phyloP scores from a whole-genome alignment of 1,140 invertebrate genomes.

The Nylanderia fulva region DNA sequence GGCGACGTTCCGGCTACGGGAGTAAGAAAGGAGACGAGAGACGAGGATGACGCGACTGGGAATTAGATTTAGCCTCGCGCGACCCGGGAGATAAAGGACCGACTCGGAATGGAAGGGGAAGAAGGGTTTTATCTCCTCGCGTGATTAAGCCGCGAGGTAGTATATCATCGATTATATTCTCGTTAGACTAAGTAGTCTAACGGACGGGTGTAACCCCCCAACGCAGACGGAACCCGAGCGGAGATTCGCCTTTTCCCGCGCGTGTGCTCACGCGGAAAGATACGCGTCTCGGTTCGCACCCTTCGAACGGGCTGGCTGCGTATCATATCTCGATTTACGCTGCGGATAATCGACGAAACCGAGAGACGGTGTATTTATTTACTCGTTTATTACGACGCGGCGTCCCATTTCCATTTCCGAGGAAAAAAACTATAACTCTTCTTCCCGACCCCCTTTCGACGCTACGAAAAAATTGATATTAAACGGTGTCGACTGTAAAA shows the following conservation, averaged over 20 bases:
- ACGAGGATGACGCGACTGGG: slow-evolving; percentile 67
- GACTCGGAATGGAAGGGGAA: slow-evolving; percentile 54
- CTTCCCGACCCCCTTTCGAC: not conserved
- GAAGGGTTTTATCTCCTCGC: slow-evolving; percentile 80
- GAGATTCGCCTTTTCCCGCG: slow-evolving; percentile 57
- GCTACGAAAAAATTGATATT: not conserved
- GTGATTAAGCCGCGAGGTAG: slow-evolving; percentile 80
- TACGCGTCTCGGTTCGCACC: slow-evolving; percentile 54
- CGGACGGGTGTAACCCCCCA: not conserved
- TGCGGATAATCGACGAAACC: slow-evolving; percentile 66
- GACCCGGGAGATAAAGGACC: slow-evolving; percentile 55
- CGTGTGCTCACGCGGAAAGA: slow-evolving; percentile 59
- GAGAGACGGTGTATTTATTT: slow-evolving; percentile 40
- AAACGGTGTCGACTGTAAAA: not conserved
- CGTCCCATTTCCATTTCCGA: not conserved
- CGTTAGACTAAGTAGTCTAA: slow-evolving; percentile 79
- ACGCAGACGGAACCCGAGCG: slow-evolving; percentile 20
- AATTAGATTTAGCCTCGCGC: slow-evolving; percentile 56
- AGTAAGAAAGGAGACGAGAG: slow-evolving; percentile 30
- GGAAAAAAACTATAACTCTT: not conserved
- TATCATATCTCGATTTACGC: slow-evolving; percentile 70
- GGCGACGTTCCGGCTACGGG: slow-evolving; percentile 46
- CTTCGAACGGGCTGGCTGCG: slow-evolving; percentile 1
- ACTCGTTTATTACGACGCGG: slow-evolving; percentile 25
- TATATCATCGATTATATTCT: slow-evolving; percentile 85